A percentile compares a stretch with the other conserved stretches of the same genome.
Conservation (phyloP, 2,888 invertebrate species). For the Ophioninae sp. region DNA sequence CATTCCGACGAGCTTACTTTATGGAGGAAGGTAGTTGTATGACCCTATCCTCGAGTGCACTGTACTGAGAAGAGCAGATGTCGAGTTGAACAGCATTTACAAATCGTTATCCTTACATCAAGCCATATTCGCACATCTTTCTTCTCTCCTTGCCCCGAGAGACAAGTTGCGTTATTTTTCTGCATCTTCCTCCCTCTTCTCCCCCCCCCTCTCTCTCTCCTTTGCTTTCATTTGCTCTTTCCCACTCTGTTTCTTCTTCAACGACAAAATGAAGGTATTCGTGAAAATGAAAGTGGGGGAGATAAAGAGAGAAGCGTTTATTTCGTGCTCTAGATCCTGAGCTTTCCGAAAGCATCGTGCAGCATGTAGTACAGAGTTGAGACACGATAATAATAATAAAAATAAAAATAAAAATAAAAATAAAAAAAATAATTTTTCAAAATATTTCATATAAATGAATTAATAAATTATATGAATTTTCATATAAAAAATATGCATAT, state of each 20-base stretch:
- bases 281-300: slow-evolving; percentile 3
- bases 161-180: background rate
- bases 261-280: no score
- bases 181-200: background rate
- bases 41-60: slow-evolving; percentile 50
- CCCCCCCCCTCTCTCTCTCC: background rate
- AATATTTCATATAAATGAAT: no score
- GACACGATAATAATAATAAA: no score
- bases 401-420: no score
- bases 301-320: slow-evolving; percentile 26
- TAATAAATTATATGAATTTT: no score
- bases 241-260: background rate
- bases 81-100: slow-evolving; percentile 47
- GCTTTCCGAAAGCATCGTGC: no score
- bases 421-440: no score
- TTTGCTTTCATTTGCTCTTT: background rate
- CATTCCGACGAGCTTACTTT: no score
- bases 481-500: no score
- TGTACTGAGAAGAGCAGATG: slow-evolving; percentile 54
- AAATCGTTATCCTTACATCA: slow-evolving; percentile 30
- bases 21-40: slow-evolving; percentile 27
- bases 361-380: no score
- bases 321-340: no score
- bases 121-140: slow-evolving; percentile 34
- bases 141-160: slow-evolving; percentile 9